These are phyloP conservation scores for Helarctos malayanus DNA, from an alignment of 2,797 vertebrate species.

Conservation along the genomic window DNA sequence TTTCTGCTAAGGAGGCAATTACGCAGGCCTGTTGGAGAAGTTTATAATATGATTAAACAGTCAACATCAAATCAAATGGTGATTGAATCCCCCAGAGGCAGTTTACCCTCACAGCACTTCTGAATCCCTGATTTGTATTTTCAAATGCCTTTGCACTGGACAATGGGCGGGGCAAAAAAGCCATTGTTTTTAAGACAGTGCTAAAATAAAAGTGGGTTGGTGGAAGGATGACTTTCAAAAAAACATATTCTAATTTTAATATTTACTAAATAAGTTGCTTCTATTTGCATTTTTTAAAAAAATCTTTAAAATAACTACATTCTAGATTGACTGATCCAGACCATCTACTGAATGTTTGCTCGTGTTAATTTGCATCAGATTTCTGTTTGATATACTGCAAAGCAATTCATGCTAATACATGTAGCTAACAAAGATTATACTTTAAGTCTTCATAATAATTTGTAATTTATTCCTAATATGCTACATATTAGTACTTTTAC, in stretches of 20 bases:
- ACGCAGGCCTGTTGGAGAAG: conserved; percentile 80
- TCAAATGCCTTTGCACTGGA: conserved; percentile 75
- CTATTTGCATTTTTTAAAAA: conserved; percentile 81
- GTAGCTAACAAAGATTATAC: conserved; percentile 84
- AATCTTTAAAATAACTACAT: conserved; percentile 82
- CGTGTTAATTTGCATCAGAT: conserved; percentile 84
- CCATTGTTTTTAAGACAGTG: neutral
- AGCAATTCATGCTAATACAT: conserved; percentile 84
- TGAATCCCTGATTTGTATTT: conserved; percentile 76
- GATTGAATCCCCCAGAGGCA: conserved; percentile 84
- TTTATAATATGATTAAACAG: conserved; percentile 88
- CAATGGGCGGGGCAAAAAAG: neutral
- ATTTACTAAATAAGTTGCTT: conserved; percentile 77
- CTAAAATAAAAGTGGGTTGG: neutral
- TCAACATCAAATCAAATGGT: conserved; percentile 87
- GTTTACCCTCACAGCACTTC: conserved; percentile 76
- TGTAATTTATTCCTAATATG: conserved; percentile 79
- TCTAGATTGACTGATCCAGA: conserved; percentile 79
- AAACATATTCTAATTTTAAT: conserved; percentile 77
- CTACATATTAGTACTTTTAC: conserved; percentile 74
- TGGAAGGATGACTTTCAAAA: neutral
- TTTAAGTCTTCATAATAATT: conserved; percentile 84
- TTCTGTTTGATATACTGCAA: conserved; percentile 80
- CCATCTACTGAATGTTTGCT: conserved; percentile 84
- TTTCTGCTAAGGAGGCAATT: conserved; percentile 87